A percentile compares a stretch with the other conserved stretches of the same genome.
Evolutionary conservation across 2,113 vertebrate species (phyloP).

Genomic region (Peromyscus maniculatus): DNA sequence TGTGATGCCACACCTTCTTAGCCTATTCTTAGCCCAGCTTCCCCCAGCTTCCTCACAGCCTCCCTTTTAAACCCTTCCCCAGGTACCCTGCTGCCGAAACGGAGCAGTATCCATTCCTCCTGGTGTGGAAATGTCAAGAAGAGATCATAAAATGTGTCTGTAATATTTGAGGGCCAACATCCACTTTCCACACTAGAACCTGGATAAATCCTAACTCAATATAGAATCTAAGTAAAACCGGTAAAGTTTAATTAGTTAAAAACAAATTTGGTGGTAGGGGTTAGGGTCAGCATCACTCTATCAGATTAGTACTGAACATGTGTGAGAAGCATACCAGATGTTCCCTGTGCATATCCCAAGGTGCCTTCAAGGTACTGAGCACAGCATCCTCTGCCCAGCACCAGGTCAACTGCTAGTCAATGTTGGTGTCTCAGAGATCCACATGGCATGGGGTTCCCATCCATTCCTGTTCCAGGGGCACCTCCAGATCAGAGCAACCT

Average conservation of each 20-base stretch:
- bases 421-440: not conserved
- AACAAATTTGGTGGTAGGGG: not conserved
- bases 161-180: not conserved
- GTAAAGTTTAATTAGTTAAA: not conserved
- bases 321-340: too few species aligned
- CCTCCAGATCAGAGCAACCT: not conserved
- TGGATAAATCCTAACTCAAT: not conserved
- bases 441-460: not conserved
- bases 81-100: not conserved
- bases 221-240: not conserved
- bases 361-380: not conserved
- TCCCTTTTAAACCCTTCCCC: not conserved
- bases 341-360: rapidly evolving
- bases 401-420: not conserved
- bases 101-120: not conserved
- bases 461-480: too few species aligned
- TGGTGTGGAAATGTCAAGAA: not conserved
- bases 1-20: not conserved
- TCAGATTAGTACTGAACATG: rapidly evolving
- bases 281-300: not conserved
- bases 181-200: not conserved
- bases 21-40: not conserved
- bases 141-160: not conserved
- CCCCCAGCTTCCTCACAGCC: not conserved
- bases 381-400: not conserved